Conservation (phyloP, 2,797 vertebrate genomes). For the Parotocinclus haroldoi region DNA sequence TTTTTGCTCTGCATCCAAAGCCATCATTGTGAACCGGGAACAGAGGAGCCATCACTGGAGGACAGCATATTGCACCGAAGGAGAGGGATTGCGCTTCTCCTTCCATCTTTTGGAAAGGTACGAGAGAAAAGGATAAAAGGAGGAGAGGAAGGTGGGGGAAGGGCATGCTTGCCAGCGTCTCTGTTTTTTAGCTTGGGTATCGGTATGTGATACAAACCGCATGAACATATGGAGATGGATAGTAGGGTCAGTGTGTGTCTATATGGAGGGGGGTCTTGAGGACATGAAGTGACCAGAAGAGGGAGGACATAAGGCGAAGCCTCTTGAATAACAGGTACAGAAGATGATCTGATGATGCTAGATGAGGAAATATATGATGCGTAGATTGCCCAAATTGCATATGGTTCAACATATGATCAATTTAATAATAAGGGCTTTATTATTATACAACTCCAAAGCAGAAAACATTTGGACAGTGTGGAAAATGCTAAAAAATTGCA, state of each 20-base stretch:
- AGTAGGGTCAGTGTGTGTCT: neutral
- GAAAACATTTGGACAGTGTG: too few species aligned
- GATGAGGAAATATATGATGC: too few species aligned
- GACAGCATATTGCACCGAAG: slow-evolving; percentile 35
- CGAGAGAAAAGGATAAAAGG: slow-evolving; percentile 43
- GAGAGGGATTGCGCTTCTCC: slow-evolving; percentile 55
- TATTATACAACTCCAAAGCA: too few species aligned
- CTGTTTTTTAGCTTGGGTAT: slow-evolving; percentile 30
- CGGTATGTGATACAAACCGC: slow-evolving; percentile 61
- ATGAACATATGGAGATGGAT: slow-evolving; percentile 23
- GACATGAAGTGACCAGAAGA: slow-evolving; percentile 50
- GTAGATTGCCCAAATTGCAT: too few species aligned
- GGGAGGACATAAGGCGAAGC: neutral
- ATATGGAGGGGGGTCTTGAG: slow-evolving; percentile 38
- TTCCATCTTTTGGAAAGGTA: slow-evolving; percentile 73
- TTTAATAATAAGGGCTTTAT: too few species aligned
- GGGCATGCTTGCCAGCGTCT: slow-evolving; percentile 32
- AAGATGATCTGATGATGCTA: too few species aligned
- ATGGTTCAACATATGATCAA: too few species aligned
- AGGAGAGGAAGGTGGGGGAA: slow-evolving; percentile 12
- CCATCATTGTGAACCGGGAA: slow-evolving; percentile 43
- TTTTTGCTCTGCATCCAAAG: too few species aligned
- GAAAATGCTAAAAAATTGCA: too few species aligned
- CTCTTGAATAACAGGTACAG: too few species aligned
- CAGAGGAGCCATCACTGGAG: slow-evolving; percentile 60